These are phyloP conservation scores for Basileuterus tristriatus DNA, from an alignment of 2,797 vertebrate genomes.

Conservation along the genomic window DNA sequence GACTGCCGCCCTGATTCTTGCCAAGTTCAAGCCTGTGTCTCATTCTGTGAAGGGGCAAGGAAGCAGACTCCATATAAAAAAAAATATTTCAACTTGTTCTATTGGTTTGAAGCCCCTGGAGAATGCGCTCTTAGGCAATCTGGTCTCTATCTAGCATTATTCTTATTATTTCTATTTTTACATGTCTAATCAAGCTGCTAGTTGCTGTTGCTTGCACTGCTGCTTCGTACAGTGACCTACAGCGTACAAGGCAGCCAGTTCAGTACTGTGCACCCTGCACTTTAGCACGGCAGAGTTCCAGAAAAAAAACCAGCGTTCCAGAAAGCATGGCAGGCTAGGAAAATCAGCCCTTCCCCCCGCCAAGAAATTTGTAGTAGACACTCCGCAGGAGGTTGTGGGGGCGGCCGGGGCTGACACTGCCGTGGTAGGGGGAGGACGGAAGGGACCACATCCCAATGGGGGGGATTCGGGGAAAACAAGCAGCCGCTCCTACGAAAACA, in stretches of 20 bases:
- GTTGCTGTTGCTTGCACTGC: not conserved
- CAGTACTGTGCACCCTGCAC: not conserved
- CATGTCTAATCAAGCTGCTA: not conserved
- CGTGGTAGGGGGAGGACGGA: not conserved
- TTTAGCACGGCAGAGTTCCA: not conserved
- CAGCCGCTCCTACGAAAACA: not conserved
- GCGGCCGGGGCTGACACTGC: not conserved
- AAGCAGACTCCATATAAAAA: not conserved
- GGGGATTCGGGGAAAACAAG: not conserved
- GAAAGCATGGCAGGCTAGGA: not conserved
- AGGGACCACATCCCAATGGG: not conserved
- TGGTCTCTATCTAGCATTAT: not conserved
- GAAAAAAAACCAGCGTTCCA: not conserved
- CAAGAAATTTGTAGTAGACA: not conserved
- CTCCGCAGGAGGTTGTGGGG: not conserved
- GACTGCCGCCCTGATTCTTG: not conserved
- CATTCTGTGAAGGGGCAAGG: not conserved
- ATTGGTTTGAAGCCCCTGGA: not conserved
- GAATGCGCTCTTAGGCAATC: not conserved
- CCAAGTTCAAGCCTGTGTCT: not conserved
- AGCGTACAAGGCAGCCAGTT: rapidly evolving
- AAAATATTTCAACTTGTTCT: not conserved
- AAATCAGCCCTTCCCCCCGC: not conserved
- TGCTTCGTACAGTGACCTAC: not conserved
- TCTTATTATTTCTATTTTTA: not conserved